Conservation (phyloP, 2,888 invertebrate genomes). For the Hypomecis punctinalis region DNA sequence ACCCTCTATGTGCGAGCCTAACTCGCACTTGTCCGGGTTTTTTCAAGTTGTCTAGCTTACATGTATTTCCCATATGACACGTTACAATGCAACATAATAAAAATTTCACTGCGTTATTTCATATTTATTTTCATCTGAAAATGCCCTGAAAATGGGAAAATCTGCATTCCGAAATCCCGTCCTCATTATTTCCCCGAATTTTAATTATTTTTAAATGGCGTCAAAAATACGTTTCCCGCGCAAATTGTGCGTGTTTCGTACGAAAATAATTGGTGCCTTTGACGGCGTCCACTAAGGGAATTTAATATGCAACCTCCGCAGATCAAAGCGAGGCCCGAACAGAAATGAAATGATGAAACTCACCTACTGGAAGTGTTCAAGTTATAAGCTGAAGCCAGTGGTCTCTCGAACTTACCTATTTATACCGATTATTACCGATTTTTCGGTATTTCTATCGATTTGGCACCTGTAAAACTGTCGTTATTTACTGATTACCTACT, state of each 20-base stretch:
- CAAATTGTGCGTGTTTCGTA: conserved; percentile 50
- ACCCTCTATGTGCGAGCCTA: no score
- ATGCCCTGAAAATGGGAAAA: background rate
- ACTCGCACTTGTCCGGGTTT: no score
- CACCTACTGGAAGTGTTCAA: conserved; percentile 37
- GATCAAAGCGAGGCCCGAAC: conserved; percentile 70
- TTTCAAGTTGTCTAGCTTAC: no score
- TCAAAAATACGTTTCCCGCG: conserved; percentile 48
- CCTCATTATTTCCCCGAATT: conserved; percentile 11
- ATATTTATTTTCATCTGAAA: background rate
- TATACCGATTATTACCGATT: background rate
- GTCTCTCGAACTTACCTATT: no score
- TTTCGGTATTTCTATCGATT: no score
- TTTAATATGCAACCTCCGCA: conserved; percentile 72
- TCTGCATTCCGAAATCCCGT: background rate
- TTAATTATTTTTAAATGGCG: conserved; percentile 36
- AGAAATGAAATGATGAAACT: conserved; percentile 74
- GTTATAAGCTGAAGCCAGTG: conserved; percentile 40
- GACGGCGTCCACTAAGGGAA: conserved; percentile 68
- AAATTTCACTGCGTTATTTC: background rate
- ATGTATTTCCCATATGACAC: no score
- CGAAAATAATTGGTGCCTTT: conserved; percentile 70
- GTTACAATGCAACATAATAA: background rate
- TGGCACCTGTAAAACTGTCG: no score
- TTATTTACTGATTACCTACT: no score